Evolutionary conservation across 2,888 invertebrate genomes (phyloP).

Genomic region (Callosobruchus maculatus): DNA sequence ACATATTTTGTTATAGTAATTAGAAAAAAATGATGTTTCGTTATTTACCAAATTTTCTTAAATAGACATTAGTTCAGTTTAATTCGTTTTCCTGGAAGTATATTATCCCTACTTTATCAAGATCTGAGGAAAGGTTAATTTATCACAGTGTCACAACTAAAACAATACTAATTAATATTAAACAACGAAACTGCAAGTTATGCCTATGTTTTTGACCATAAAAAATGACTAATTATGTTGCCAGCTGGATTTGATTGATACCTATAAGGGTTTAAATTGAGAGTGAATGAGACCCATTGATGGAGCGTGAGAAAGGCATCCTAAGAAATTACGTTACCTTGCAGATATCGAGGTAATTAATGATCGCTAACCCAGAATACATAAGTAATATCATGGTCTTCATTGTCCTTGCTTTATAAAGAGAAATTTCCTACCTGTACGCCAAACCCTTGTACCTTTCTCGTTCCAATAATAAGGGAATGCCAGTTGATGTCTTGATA

Average conservation of each 20-base stretch:
- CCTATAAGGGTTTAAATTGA: background rate
- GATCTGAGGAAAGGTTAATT: too few species aligned
- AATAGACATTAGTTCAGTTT: too few species aligned
- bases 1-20: too few species aligned
- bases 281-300: background rate
- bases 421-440: slow-evolving; percentile 4
- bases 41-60: too few species aligned
- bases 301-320: background rate
- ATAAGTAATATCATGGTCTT: slow-evolving; percentile 13
- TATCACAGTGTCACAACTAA: too few species aligned
- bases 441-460: background rate
- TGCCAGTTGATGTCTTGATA: background rate
- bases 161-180: too few species aligned
- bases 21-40: too few species aligned
- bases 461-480: background rate
- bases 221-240: background rate
- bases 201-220: background rate
- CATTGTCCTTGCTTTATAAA: slow-evolving; percentile 7
- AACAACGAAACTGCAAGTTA: background rate
- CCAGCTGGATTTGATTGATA: background rate
- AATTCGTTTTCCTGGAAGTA: too few species aligned
- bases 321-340: background rate
- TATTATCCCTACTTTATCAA: too few species aligned
- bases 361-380: slow-evolving; percentile 6
- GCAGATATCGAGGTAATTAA: slow-evolving; percentile 13